Evolutionary conservation across 2,888 invertebrate species (phyloP).

Genomic region (Noctua fimbriata): DNA sequence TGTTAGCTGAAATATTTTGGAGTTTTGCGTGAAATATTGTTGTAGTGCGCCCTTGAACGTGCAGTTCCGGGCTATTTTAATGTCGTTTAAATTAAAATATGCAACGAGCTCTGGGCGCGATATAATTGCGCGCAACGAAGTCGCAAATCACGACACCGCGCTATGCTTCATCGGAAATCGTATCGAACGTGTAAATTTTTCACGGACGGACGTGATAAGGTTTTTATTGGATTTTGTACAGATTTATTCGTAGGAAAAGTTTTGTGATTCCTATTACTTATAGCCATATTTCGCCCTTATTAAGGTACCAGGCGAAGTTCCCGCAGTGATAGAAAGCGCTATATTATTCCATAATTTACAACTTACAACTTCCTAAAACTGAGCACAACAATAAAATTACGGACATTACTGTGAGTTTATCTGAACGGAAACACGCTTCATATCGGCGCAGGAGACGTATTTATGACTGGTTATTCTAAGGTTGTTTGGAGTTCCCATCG

Average conservation of each 20-base stretch:
- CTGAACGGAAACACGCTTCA: slow-evolving; percentile 77
- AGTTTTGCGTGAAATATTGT: slow-evolving; percentile 81
- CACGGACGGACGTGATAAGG: slow-evolving; percentile 45
- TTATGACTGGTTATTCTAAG: slow-evolving; percentile 78
- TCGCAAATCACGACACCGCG: slow-evolving; percentile 76
- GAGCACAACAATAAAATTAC: slow-evolving; percentile 72
- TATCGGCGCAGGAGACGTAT: slow-evolving; percentile 74
- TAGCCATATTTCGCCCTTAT: slow-evolving; percentile 36
- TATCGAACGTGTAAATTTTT: slow-evolving; percentile 55
- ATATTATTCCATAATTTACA: slow-evolving; percentile 70
- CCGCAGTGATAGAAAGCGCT: slow-evolving; percentile 51
- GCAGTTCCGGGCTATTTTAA: slow-evolving; percentile 86
- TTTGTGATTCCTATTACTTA: slow-evolving; percentile 33
- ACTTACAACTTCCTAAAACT: slow-evolving; percentile 76
- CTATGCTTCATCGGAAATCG: slow-evolving; percentile 50
- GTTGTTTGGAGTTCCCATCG: slow-evolving; percentile 82
- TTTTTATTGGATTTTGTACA: slow-evolving; percentile 63
- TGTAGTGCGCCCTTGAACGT: slow-evolving; percentile 81
- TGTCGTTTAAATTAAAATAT: slow-evolving; percentile 85
- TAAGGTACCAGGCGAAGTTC: slow-evolving; percentile 14
- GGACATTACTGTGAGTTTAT: slow-evolving; percentile 74
- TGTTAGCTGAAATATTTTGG: slow-evolving; percentile 75
- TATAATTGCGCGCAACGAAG: slow-evolving; percentile 76
- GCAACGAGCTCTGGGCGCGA: slow-evolving; percentile 74
- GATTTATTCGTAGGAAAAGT: slow-evolving; percentile 68